A percentile compares a stretch with the other conserved stretches of the same genome.
Conservation (phyloP, 2,113 vertebrate species). For the Stigmatopora nigra region DNA sequence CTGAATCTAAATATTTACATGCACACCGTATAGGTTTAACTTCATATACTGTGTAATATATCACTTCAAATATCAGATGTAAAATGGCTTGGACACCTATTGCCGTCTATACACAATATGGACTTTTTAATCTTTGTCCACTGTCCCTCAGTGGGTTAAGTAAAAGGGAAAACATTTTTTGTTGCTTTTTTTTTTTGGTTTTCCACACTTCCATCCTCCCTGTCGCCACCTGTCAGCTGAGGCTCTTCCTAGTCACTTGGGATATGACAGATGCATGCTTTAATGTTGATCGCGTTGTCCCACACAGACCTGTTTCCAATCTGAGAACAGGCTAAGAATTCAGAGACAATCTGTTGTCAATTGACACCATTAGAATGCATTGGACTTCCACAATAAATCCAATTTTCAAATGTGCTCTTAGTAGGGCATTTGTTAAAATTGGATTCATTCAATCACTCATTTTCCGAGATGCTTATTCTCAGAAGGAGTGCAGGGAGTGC, state of each 20-base stretch:
- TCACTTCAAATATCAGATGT: too few relatives aligned
- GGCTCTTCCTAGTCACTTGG: constrained; percentile 43
- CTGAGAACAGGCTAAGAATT: constrained; percentile 19
- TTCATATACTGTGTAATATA: too few relatives aligned
- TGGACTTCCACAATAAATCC: background rate
- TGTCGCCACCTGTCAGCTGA: constrained; percentile 63
- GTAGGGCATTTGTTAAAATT: too few relatives aligned
- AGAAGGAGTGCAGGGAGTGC: too few relatives aligned
- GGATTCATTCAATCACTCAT: too few relatives aligned
- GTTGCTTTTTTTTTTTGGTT: constrained; percentile 52
- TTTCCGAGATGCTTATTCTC: too few relatives aligned
- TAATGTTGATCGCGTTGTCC: constrained; percentile 46
- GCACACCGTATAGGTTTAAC: too few relatives aligned
- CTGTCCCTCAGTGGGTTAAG: background rate
- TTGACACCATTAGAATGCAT: background rate
- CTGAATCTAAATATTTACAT: background rate
- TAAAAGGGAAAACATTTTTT: constrained; percentile 16
- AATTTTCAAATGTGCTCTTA: too few relatives aligned
- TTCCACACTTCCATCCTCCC: constrained; percentile 54
- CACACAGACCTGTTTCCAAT: constrained; percentile 17
- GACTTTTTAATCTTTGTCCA: too few relatives aligned
- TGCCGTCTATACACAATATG: too few relatives aligned
- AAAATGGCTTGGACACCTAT: too few relatives aligned
- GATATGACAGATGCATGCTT: constrained; percentile 59
- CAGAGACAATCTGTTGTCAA: background rate